These are phyloP conservation scores for Palloptera scutellata DNA, from an alignment of 2,888 invertebrate genomes.

Conservation along the genomic window DNA sequence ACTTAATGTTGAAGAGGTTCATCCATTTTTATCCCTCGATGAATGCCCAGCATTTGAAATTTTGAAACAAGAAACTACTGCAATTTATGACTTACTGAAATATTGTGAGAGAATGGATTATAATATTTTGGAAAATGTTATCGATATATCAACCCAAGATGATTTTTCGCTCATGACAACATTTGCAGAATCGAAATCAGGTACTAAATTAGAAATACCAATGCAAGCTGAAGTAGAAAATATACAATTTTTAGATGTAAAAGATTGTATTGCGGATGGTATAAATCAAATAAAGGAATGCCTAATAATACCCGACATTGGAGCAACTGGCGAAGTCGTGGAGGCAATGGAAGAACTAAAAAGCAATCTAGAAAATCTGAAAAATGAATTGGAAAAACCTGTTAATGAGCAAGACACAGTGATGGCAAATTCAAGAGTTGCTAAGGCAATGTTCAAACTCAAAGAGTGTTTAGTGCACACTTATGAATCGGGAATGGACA, in stretches of 20 bases:
- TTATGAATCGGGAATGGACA: conserved; percentile 54
- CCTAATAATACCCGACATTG: conserved; percentile 44
- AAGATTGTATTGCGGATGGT: conserved; percentile 50
- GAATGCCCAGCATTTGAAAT: conserved; percentile 42
- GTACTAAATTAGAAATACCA: conserved; percentile 19
- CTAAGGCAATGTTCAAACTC: conserved; percentile 57
- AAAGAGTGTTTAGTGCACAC: conserved; percentile 62
- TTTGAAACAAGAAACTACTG: conserved; percentile 42
- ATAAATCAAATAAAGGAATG: conserved; percentile 59
- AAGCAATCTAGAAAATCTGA: conserved; percentile 47
- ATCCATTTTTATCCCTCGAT: conserved; percentile 40
- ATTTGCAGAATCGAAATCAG: conserved; percentile 60
- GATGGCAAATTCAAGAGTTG: conserved; percentile 52
- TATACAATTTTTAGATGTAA: conserved; percentile 38
- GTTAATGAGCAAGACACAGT: conserved; percentile 44
- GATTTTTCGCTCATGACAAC: conserved; percentile 70
- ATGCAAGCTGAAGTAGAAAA: conserved; percentile 34
- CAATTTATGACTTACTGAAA: conserved; percentile 47
- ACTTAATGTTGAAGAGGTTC: conserved; percentile 46
- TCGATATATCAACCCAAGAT: conserved; percentile 69
- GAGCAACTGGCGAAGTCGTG: conserved; percentile 46
- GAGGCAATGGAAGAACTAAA: conserved; percentile 54
- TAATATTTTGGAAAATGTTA: conserved; percentile 64
- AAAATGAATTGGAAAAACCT: conserved; percentile 41
- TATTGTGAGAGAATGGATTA: conserved; percentile 55